These are phyloP conservation scores for Donacobius atricapilla DNA, from an alignment of 2,113 vertebrate genomes.

Conservation along the genomic window DNA sequence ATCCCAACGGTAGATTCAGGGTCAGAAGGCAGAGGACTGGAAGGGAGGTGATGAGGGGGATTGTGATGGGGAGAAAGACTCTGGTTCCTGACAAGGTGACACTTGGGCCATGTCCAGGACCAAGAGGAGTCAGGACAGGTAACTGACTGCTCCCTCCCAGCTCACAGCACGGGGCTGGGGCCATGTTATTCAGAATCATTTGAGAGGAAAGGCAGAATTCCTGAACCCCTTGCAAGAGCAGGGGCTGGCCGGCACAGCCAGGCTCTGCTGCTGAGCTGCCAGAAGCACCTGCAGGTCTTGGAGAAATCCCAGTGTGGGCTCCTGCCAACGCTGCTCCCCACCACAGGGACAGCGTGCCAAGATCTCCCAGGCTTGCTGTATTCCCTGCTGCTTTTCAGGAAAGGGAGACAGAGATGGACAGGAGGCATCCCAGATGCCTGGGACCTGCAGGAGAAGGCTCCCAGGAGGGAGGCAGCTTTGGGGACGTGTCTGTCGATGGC, in stretches of 20 bases:
- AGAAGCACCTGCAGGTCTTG: background rate
- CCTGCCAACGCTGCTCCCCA: background rate
- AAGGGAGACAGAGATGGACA: background rate
- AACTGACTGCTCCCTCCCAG: background rate
- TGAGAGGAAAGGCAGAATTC: background rate
- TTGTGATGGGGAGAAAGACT: background rate
- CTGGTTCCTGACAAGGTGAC: background rate
- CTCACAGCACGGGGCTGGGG: background rate
- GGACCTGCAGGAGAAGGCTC: background rate
- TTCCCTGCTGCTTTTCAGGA: background rate
- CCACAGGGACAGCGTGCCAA: rapidly evolving
- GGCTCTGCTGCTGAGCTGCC: background rate
- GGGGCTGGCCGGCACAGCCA: background rate
- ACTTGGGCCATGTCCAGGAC: background rate
- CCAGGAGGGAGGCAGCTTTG: background rate
- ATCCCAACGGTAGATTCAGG: background rate
- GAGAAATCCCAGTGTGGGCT: rapidly evolving
- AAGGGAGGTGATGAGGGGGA: background rate
- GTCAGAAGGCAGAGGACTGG: background rate
- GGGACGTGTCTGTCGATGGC: rapidly evolving
- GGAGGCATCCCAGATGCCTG: background rate
- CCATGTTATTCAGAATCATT: rapidly evolving
- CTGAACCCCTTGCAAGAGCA: background rate
- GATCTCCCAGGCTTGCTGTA: background rate
- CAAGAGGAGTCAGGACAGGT: background rate